phyloP scores from a whole-genome alignment of 2,888 invertebrate genomes.

The Erynnis tages region DNA sequence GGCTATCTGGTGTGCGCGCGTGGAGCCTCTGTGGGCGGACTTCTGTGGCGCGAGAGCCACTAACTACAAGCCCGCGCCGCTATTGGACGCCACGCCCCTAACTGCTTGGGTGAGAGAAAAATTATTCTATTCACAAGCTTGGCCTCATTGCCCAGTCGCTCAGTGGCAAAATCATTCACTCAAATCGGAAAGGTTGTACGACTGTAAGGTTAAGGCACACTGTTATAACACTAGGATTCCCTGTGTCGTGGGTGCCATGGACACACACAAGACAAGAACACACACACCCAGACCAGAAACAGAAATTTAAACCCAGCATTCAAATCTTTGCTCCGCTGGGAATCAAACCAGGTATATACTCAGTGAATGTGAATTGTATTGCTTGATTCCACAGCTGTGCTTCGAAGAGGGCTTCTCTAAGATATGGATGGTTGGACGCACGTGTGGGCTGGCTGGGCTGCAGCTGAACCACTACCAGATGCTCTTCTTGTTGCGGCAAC shows the following conservation, averaged over 20 bases:
- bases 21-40: slow-evolving; percentile 97
- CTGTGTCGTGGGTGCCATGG: too few species aligned
- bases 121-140: too few species aligned
- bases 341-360: too few species aligned
- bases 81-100: slow-evolving; percentile 92
- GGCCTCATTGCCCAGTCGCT: background rate
- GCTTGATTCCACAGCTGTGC: slow-evolving; percentile 59
- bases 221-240: too few species aligned
- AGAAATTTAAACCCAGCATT: too few species aligned
- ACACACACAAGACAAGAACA: too few species aligned
- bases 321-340: too few species aligned
- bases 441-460: slow-evolving; percentile 91
- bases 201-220: too few species aligned
- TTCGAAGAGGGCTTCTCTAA: slow-evolving; percentile 81
- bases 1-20: slow-evolving; percentile 92
- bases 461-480: slow-evolving; percentile 97
- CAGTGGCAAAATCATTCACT: too few species aligned
- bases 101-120: slow-evolving; percentile 92
- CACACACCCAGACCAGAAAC: too few species aligned
- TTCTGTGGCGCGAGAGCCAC: slow-evolving; percentile 92
- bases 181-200: too few species aligned
- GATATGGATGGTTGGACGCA: slow-evolving; percentile 90
- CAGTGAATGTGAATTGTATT: too few species aligned
- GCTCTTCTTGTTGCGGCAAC: slow-evolving; percentile 91
- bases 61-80: slow-evolving; percentile 87